Conservation (phyloP, 2,113 vertebrate species). For the Prunella himalayana region DNA sequence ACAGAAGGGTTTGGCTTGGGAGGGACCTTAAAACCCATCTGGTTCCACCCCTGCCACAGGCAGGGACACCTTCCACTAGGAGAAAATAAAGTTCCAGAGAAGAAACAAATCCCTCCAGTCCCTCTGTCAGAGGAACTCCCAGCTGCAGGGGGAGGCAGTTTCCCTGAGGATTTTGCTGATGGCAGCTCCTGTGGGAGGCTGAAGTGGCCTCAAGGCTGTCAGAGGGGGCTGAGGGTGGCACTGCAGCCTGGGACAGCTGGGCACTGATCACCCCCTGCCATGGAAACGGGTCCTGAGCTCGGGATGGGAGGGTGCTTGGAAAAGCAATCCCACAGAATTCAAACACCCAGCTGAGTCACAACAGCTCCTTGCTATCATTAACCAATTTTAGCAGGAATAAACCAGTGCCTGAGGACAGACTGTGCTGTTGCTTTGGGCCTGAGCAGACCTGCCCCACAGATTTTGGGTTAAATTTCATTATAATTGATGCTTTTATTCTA, state of each 20-base stretch:
- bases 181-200: background rate
- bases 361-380: background rate
- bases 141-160: fast-evolving
- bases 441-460: too few species aligned
- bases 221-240: background rate
- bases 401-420: background rate
- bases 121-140: background rate
- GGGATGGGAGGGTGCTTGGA: too few species aligned
- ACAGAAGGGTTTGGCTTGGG: background rate
- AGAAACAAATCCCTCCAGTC: fast-evolving
- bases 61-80: background rate
- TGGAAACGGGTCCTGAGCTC: background rate
- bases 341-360: background rate
- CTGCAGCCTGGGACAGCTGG: background rate
- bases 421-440: background rate
- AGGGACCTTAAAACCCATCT: background rate
- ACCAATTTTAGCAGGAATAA: background rate
- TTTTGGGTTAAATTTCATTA: background rate
- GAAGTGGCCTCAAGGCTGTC: background rate
- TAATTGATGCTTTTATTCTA: background rate
- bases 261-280: background rate
- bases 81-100: background rate
- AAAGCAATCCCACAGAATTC: background rate
- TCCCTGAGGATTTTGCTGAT: fast-evolving
- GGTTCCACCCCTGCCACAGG: background rate